These are phyloP conservation scores for Penelope pileata DNA, from an alignment of 2,113 vertebrate species.

Conservation along the genomic window DNA sequence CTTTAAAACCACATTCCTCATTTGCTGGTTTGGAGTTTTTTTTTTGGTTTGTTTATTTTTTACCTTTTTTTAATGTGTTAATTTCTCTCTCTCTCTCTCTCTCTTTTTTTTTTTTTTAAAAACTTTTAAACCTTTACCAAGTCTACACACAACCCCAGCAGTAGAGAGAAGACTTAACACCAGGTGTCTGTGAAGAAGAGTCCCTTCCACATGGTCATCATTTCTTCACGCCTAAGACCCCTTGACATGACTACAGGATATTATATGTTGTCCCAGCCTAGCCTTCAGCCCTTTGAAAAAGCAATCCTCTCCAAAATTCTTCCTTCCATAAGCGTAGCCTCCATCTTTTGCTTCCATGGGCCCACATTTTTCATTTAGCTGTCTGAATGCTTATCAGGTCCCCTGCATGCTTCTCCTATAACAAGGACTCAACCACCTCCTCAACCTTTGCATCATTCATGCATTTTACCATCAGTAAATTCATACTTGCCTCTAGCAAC, in stretches of 20 bases:
- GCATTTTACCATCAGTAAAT: neutral
- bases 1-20: neutral
- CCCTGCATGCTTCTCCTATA: accelerated
- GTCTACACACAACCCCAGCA: neutral
- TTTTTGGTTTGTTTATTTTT: neutral
- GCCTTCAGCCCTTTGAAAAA: neutral
- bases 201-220: neutral
- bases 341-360: neutral
- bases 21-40: neutral
- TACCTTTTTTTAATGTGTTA: neutral
- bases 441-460: neutral
- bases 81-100: neutral
- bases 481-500: neutral
- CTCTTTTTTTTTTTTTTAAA: neutral
- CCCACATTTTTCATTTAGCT: neutral
- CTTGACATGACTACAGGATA: neutral
- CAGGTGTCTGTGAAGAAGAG: neutral
- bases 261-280: neutral
- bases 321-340: neutral
- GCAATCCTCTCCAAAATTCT: neutral
- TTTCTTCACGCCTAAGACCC: neutral
- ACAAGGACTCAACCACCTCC: neutral
- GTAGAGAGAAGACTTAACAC: neutral
- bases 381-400: neutral
- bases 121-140: neutral